phyloP scores from a whole-genome alignment of 2,113 vertebrate genomes.

The Pithys albifrons region DNA sequence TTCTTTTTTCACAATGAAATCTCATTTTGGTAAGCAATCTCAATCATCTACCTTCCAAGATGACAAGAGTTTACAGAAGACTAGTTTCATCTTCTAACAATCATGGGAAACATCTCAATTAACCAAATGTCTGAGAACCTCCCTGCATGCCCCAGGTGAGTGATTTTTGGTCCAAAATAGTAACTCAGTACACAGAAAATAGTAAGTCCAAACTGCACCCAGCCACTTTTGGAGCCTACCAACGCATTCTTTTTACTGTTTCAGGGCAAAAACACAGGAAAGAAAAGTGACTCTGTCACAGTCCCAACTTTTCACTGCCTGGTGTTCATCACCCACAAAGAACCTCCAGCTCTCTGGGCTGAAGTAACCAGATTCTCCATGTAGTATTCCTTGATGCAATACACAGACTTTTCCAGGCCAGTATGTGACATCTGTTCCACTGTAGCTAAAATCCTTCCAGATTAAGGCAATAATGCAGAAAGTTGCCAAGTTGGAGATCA shows the following conservation, averaged over 20 bases:
- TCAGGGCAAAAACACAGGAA: background rate
- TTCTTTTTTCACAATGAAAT: background rate
- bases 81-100: background rate
- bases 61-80: background rate
- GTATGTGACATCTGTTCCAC: background rate
- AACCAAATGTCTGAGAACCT: background rate
- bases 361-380: background rate
- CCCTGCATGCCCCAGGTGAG: background rate
- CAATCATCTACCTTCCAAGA: background rate
- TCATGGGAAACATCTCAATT: background rate
- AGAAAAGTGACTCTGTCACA: background rate
- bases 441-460: background rate
- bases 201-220: background rate
- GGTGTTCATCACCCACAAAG: background rate
- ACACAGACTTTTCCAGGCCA: background rate
- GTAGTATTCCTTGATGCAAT: background rate
- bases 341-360: background rate
- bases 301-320: background rate
- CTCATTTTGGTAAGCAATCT: background rate
- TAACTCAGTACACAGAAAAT: background rate
- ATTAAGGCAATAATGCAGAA: background rate
- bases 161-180: background rate
- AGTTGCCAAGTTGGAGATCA: background rate
- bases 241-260: background rate
- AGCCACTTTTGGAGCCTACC: background rate